Percentiles rank a stretch among this genome's conserved stretches.
Conservation (phyloP, 2,113 vertebrate species). For the Geococcyx californianus region DNA sequence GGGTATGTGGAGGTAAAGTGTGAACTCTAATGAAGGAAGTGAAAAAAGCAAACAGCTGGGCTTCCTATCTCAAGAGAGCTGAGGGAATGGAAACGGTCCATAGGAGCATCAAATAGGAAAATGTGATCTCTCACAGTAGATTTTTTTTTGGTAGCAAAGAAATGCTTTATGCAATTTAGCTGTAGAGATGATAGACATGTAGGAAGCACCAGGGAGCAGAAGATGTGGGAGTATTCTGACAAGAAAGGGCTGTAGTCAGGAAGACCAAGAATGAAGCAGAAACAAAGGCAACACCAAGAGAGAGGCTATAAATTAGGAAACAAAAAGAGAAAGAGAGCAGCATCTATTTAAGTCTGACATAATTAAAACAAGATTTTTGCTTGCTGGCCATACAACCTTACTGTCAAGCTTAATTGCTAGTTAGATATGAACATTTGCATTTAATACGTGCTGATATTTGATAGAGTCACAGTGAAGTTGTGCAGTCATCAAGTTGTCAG, state of each 20-base stretch:
- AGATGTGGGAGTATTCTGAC: background rate
- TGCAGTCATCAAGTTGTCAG: background rate
- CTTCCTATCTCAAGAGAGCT: background rate
- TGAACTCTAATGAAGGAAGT: constrained; percentile 53
- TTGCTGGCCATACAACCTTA: background rate
- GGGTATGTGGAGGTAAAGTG: constrained; percentile 33
- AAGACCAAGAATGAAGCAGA: background rate
- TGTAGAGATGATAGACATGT: background rate
- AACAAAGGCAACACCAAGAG: background rate
- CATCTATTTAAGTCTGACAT: background rate
- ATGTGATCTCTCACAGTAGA: background rate
- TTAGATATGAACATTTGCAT: background rate
- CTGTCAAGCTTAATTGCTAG: background rate
- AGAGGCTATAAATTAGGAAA: background rate
- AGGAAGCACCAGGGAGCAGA: background rate
- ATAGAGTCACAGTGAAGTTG: background rate
- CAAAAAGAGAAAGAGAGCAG: background rate
- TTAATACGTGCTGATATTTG: background rate
- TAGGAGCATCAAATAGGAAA: background rate
- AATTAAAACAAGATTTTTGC: background rate
- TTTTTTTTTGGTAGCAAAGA: background rate
- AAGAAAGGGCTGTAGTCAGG: background rate
- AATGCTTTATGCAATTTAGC: background rate
- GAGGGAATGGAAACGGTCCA: background rate
- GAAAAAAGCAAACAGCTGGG: constrained; percentile 58